A percentile compares a stretch with the other conserved stretches of the same genome.
Evolutionary conservation across 2,888 invertebrate species (phyloP).

Genomic region (Drosophila picticornis): DNA sequence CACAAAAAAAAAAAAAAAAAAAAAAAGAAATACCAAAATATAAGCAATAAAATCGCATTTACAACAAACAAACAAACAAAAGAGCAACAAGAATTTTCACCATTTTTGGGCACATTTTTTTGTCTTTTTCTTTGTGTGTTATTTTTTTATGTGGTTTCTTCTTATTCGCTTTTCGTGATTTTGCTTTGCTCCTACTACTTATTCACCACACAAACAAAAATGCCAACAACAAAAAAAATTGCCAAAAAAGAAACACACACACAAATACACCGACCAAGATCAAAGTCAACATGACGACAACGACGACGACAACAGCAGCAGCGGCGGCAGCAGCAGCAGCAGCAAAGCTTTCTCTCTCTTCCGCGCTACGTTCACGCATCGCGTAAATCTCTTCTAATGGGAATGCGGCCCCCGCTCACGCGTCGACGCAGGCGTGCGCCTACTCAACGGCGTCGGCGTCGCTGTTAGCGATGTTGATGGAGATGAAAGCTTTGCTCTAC

Average conservation of each 20-base stretch:
- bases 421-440: slow-evolving; percentile 46
- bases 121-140: slow-evolving; percentile 7
- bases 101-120: slow-evolving; percentile 53
- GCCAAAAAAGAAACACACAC: slow-evolving; percentile 43
- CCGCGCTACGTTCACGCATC: slow-evolving; percentile 24
- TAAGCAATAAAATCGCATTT: slow-evolving; percentile 2
- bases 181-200: slow-evolving; percentile 50
- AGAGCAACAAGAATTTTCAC: slow-evolving; percentile 25
- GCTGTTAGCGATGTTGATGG: slow-evolving; percentile 13
- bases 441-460: slow-evolving; percentile 33
- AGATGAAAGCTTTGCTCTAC: slow-evolving; percentile 27
- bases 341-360: slow-evolving; percentile 36
- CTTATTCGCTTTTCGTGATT: slow-evolving; percentile 31
- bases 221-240: slow-evolving; percentile 59
- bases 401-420: slow-evolving; percentile 25
- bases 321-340: slow-evolving; percentile 27
- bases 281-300: slow-evolving; percentile 67
- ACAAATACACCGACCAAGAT: slow-evolving; percentile 58
- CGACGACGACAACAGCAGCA: slow-evolving; percentile 15
- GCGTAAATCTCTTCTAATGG: slow-evolving; percentile 60
- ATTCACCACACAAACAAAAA: slow-evolving; percentile 67
- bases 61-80: slow-evolving; percentile 40
- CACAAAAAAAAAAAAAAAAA: slow-evolving; percentile 28
- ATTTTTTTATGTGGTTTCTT: slow-evolving; percentile 8
- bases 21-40: slow-evolving; percentile 6